Percentiles rank a stretch among this genome's conserved stretches.
Evolutionary conservation across 2,797 vertebrate species (phyloP).

Genomic region (Hybognathus amarus): DNA sequence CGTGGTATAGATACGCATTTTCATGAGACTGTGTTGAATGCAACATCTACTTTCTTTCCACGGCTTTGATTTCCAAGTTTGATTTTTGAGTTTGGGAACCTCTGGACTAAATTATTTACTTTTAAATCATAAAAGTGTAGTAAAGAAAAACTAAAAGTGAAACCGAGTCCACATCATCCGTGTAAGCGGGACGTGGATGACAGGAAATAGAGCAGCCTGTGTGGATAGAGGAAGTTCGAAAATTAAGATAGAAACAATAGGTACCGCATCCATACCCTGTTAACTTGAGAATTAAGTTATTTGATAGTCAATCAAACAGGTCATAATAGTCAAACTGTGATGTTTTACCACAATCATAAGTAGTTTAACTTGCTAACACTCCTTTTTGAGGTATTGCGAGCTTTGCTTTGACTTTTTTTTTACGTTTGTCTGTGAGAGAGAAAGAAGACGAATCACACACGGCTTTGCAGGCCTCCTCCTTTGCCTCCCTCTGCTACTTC

Average conservation of each 20-base stretch:
- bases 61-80: not conserved
- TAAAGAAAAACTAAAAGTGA: constrained; percentile 42
- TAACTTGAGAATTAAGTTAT: not conserved
- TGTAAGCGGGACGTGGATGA: constrained; percentile 67
- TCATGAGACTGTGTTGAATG: too few species aligned
- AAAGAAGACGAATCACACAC: constrained; percentile 39
- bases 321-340: constrained; percentile 22
- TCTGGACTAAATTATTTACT: not conserved
- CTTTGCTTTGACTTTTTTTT: constrained; percentile 30
- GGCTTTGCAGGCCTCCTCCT: constrained; percentile 52
- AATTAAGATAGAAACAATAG: constrained; percentile 78
- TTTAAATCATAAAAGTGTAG: not conserved
- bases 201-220: constrained; percentile 75
- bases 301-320: not conserved
- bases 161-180: constrained; percentile 65
- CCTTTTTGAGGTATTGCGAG: constrained; percentile 1
- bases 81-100: not conserved
- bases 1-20: too few species aligned
- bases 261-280: constrained; percentile 64
- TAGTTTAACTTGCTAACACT: constrained; percentile 6
- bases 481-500: constrained; percentile 38
- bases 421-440: constrained; percentile 36
- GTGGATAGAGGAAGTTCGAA: constrained; percentile 70
- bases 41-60: not conserved
- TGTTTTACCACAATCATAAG: constrained; percentile 21